Conservation (phyloP, 2,113 vertebrate genomes). For the Macquaria australasica region DNA sequence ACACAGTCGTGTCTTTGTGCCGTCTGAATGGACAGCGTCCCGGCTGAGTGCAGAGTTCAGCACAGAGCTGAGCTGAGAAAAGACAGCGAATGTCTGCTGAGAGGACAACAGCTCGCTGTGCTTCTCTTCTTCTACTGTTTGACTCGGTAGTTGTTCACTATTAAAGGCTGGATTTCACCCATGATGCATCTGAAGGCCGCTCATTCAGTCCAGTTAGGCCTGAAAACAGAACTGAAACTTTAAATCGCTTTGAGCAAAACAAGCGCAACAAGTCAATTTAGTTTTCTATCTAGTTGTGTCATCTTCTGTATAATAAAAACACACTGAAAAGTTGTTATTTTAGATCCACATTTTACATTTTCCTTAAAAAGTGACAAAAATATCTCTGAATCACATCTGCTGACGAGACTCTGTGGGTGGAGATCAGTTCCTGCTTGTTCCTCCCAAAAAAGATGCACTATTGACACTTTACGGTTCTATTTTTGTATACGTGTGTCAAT, state of each 20-base stretch:
- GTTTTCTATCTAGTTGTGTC: too few relatives aligned
- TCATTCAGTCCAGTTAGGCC: background rate
- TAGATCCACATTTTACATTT: background rate
- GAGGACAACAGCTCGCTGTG: slow-evolving; percentile 36
- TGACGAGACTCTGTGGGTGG: background rate
- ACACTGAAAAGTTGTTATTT: background rate
- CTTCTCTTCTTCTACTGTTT: slow-evolving; percentile 26
- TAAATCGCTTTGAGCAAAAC: background rate
- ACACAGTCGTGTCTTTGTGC: slow-evolving; percentile 59
- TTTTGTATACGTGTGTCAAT: background rate
- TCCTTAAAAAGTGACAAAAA: background rate
- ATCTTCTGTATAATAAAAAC: background rate
- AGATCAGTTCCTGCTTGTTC: background rate
- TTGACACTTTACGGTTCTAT: background rate
- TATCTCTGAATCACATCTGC: background rate
- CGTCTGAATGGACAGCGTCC: slow-evolving; percentile 25
- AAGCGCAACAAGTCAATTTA: background rate
- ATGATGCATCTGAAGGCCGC: slow-evolving; percentile 11
- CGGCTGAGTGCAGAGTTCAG: slow-evolving; percentile 26
- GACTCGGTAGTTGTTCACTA: background rate
- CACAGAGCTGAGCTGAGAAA: slow-evolving; percentile 27
- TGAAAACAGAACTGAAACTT: background rate
- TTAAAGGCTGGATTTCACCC: background rate
- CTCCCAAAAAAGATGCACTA: background rate
- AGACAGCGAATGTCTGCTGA: slow-evolving; percentile 30